Base-by-base conservation (phyloP, 2,888 invertebrate species). In the Argyresthia goedartella region DNA sequence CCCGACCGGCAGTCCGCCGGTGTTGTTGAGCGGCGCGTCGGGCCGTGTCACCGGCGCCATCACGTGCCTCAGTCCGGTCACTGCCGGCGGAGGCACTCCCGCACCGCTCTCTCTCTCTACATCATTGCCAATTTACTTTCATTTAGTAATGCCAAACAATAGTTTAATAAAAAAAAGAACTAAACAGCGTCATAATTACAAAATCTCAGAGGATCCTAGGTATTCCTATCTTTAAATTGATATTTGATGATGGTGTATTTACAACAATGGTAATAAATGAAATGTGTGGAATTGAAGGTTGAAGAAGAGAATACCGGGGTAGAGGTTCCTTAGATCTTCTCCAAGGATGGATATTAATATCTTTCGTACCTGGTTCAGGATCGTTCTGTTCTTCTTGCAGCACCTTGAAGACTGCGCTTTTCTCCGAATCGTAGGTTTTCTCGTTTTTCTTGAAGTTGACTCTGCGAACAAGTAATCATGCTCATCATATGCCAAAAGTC, bases 381-480 rank as follows among this genome's bases (percentile, higher is more conserved):
- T 94, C 94, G 67, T 92, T 93, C 73, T 95, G 94, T 62, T 93
- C 93, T 76, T 96, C 95, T 73, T 95, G 94, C 55, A 96, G 90
- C 89, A 95, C 95, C 80, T 94, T 95, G 81, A 94, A 92, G 41
- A 96, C 96, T 65, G 95, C 96, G 69, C 96, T 96, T 73, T 95
- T 95, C 62, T 93, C 92, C 53, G 93, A 89, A 69, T 94, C 93
- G 85, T 95, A 96, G 59, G 92, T 91, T 80, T 93, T 95, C 77
- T 96, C 96, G 82, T 96, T 96, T 84, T 96, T 96, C 91, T 96
- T 97, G 88, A 97, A 97, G 87, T 97, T 97, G 36, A 97, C 96
- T 66, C 97, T 97, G 87, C 43, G 49, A 54, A 49, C 41, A 51
- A 44, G 16, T 36, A 52, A 36, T 25, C 35, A 25, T 25, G 25